phyloP scores from a whole-genome alignment of 2,888 invertebrate species.

The Drosophila neonasuta region DNA sequence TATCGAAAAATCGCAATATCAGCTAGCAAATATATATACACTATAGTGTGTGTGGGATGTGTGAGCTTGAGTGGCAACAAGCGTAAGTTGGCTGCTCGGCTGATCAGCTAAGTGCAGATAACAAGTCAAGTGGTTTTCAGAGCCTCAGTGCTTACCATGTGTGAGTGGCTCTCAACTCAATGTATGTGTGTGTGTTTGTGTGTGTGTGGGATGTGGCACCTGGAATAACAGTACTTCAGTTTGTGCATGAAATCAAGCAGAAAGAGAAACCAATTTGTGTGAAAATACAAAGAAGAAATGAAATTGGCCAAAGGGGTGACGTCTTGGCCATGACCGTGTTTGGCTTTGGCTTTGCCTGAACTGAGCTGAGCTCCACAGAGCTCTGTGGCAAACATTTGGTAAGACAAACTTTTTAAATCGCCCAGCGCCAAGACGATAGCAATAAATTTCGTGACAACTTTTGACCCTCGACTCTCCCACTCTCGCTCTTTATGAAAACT shows the following conservation, averaged over 20 bases:
- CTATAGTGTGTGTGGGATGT: constrained; percentile 9
- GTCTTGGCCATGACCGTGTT: neutral
- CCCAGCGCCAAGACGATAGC: constrained; percentile 46
- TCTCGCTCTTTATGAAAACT: constrained; percentile 22
- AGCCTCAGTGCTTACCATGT: constrained; percentile 36
- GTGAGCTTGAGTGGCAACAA: constrained; percentile 65
- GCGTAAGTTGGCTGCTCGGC: constrained; percentile 64
- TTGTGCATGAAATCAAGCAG: constrained; percentile 75
- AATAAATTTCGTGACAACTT: constrained; percentile 62
- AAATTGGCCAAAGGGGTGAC: constrained; percentile 65
- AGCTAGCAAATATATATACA: constrained; percentile 44
- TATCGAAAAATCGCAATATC: constrained; percentile 56
- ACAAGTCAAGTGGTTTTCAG: constrained; percentile 66
- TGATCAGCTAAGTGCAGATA: constrained; percentile 74
- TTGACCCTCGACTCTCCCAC: neutral
- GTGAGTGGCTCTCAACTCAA: constrained; percentile 8
- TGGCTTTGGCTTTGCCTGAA: neutral
- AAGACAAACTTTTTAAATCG: constrained; percentile 63
- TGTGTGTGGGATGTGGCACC: constrained; percentile 44
- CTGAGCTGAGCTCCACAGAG: neutral
- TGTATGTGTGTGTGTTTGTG: neutral
- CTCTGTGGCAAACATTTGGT: constrained; percentile 33
- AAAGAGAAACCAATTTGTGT: constrained; percentile 73
- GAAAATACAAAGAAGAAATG: constrained; percentile 61
- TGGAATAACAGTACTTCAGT: constrained; percentile 58